phyloP scores from a whole-genome alignment of 2,797 vertebrate genomes.

The Enteromius viviparus region DNA sequence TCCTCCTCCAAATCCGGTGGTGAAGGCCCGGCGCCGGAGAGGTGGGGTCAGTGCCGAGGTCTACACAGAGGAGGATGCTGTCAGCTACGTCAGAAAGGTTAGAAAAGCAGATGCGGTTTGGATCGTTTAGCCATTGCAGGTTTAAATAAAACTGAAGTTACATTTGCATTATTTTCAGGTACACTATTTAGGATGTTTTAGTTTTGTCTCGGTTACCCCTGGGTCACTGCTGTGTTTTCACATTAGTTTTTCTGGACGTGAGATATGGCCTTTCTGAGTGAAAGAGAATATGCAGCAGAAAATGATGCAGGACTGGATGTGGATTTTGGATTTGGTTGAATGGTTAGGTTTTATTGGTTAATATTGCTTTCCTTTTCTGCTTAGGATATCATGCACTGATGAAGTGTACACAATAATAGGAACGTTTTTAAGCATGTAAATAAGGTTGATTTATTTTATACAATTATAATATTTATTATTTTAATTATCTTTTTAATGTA shows the following conservation, averaged over 20 bases:
- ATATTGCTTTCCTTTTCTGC: not conserved
- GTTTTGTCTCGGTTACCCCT: not conserved
- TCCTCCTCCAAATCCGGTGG: slow-evolving; percentile 90
- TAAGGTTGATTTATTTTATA: not conserved
- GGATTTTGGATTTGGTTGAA: not conserved
- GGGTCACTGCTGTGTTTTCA: not conserved
- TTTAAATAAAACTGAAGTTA: not conserved
- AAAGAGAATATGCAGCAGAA: not conserved
- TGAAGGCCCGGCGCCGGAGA: slow-evolving; percentile 88
- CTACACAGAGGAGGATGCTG: slow-evolving; percentile 97
- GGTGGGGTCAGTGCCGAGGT: slow-evolving; percentile 96
- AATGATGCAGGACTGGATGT: not conserved
- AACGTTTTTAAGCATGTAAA: not conserved
- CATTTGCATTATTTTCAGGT: not conserved
- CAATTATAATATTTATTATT: not conserved
- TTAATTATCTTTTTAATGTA: not conserved
- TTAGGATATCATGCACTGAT: not conserved
- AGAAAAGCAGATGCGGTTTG: slow-evolving; percentile 28
- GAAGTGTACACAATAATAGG: not conserved
- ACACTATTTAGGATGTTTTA: not conserved
- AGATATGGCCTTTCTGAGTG: not conserved
- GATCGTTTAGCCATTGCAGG: not conserved
- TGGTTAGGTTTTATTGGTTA: not conserved
- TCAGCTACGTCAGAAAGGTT: slow-evolving; percentile 97
- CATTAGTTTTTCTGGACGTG: not conserved